Percentiles rank a stretch among this genome's conserved stretches.
phyloP scores from a whole-genome alignment of 2,888 invertebrate species.

The Polia nebulosa region DNA sequence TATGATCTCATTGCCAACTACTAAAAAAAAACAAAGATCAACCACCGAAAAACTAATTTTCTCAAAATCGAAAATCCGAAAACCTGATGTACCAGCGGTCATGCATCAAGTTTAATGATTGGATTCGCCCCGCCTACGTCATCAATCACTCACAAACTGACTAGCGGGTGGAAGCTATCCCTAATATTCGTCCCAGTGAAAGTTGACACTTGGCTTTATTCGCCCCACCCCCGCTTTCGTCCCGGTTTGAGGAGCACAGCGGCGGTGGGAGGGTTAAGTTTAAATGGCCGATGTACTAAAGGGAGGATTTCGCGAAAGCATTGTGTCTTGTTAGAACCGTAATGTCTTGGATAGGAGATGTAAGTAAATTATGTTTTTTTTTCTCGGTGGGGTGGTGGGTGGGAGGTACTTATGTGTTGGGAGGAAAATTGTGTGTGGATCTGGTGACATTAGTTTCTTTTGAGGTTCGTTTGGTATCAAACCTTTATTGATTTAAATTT shows the following conservation, averaged over 20 bases:
- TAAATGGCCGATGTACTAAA: constrained; percentile 71
- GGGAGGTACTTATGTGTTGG: constrained; percentile 18
- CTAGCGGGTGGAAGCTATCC: constrained; percentile 77
- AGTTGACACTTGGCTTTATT: constrained; percentile 75
- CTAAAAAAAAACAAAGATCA: constrained; percentile 10
- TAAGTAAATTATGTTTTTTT: constrained; percentile 89
- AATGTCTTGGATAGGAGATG: constrained; percentile 89
- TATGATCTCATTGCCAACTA: not conserved
- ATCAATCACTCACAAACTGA: constrained; percentile 88
- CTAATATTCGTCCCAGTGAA: constrained; percentile 67
- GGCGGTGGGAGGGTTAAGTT: constrained; percentile 68
- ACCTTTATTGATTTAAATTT: not conserved
- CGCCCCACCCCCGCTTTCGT: constrained; percentile 14
- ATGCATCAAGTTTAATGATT: constrained; percentile 91
- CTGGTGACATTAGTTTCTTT: not conserved
- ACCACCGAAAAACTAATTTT: constrained; percentile 72
- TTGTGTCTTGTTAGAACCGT: constrained; percentile 89
- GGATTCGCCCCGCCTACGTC: constrained; percentile 90
- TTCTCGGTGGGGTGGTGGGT: constrained; percentile 64
- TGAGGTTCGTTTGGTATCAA: not conserved
- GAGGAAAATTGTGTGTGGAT: not conserved
- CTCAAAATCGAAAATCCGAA: constrained; percentile 76
- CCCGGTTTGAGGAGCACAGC: constrained; percentile 11
- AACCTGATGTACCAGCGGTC: constrained; percentile 86
- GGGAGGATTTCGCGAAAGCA: constrained; percentile 86